Percentiles rank a stretch among this genome's conserved stretches.
These are phyloP conservation scores for Cettia cetti DNA, from an alignment of 2,113 vertebrate genomes.

Conservation along the genomic window DNA sequence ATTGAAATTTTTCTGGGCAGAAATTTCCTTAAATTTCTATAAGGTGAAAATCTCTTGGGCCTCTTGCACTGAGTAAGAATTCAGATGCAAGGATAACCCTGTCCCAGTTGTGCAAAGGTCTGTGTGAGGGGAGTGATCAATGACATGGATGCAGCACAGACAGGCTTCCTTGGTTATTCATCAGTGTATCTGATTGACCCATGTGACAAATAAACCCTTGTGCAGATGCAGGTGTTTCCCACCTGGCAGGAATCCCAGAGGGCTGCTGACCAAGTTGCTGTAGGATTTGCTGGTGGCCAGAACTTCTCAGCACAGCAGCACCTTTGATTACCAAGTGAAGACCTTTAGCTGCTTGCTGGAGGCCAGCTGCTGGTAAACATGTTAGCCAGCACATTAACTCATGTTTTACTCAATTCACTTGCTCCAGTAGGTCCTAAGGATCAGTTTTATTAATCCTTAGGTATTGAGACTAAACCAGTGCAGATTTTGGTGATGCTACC, in stretches of 20 bases:
- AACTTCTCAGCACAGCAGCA: not conserved
- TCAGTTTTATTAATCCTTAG: not conserved
- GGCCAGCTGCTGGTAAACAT: not conserved
- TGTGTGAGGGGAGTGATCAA: not conserved
- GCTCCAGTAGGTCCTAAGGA: not conserved
- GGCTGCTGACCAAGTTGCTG: not conserved
- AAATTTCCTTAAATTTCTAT: conserved; percentile 8
- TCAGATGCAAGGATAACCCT: not conserved
- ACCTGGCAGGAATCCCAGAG: not conserved
- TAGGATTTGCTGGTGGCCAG: not conserved
- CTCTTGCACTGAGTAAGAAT: not conserved
- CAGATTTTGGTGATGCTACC: not conserved
- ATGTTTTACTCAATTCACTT: not conserved
- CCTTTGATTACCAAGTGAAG: not conserved
- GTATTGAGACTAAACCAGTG: not conserved
- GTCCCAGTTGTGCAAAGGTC: not conserved
- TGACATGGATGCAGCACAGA: not conserved
- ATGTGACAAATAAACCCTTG: not conserved
- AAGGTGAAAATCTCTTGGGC: not conserved
- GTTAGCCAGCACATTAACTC: not conserved
- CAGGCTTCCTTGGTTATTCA: not conserved
- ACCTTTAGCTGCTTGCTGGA: not conserved
- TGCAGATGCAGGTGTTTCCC: not conserved
- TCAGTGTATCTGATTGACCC: not conserved
- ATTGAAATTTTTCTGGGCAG: conserved; percentile 4